These are phyloP conservation scores for Eueremaeus valkanovi DNA, from an alignment of 2,888 invertebrate species.

Conservation along the genomic window DNA sequence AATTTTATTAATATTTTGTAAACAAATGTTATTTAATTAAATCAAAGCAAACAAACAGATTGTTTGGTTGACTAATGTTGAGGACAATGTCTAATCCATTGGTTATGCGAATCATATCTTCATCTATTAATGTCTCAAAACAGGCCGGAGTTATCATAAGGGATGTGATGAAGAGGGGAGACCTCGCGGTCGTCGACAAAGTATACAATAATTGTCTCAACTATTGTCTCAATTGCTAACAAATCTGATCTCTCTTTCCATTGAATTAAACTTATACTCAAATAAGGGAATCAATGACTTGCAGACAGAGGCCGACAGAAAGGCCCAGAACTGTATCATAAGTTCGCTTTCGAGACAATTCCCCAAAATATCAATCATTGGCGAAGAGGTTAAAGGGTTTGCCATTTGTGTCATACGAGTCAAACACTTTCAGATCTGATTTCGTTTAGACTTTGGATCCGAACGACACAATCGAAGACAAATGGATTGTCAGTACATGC, in stretches of 20 bases:
- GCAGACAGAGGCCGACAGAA: conserved; percentile 96
- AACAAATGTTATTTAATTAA: no score
- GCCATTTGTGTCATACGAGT: not conserved
- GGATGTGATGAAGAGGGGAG: conserved; percentile 82
- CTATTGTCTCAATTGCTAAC: not conserved
- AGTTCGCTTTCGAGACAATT: conserved; percentile 78
- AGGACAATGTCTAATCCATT: conserved; percentile 38
- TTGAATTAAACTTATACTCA: conserved; percentile 44
- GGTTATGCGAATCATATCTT: conserved; percentile 45
- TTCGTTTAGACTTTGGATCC: conserved; percentile 39
- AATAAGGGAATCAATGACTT: conserved; percentile 79
- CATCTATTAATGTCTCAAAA: conserved; percentile 67
- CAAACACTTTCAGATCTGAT: no score
- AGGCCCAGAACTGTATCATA: conserved; percentile 88
- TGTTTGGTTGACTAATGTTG: not conserved
- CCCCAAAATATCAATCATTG: conserved; percentile 76
- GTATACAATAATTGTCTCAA: conserved; percentile 56
- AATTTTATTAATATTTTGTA: no score
- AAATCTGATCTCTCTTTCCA: conserved; percentile 28
- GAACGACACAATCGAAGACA: conserved; percentile 59
- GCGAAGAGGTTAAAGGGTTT: conserved; percentile 65
- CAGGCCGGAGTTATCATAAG: conserved; percentile 84
- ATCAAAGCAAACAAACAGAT: no score
- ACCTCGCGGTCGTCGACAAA: conserved; percentile 87
- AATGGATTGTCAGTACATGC: conserved; percentile 70